Evolutionary conservation across 2,888 invertebrate genomes (phyloP), one percentile per base, ranked within the genome.

Genomic region (Hesperia comma): DNA sequence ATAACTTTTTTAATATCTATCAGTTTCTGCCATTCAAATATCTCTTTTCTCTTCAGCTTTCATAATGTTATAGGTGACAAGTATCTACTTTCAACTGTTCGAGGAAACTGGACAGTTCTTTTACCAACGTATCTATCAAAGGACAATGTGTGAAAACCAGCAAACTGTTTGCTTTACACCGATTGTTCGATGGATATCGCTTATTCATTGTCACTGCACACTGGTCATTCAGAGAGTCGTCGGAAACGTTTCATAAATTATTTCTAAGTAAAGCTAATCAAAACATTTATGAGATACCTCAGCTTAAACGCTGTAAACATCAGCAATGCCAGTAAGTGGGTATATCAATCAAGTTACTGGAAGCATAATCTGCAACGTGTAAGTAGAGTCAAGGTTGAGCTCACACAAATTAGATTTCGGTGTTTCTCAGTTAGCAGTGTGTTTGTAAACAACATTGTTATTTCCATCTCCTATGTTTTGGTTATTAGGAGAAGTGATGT

Each of bases 331-430:
- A 14, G 46, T 17, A 37, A 37, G 46, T n/a, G 14, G 12, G 41
- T 17, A 46, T 5, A 49, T 49, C 49, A 19, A 49, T 19, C 19
- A 19, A 19, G 49, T 49, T 49, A 19, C 10, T 10, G 49, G 7
- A 46, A 15, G n/a, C n/a, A 17, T 46, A 46, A 46, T 17, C 7
- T 46, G 14, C 46, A 32, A 17, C 46, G 46, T 49, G 60, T 33
- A 49, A 60, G 43, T 33, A 49, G 46, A 33, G 19, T 19, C 53
- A 61, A 53, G 61, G 53, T 40, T 53, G 37, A 2, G 37, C 40
- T 53, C 37, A 17, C 37, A 40, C 2, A 41, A 61, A 54, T 61
- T 54, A 40, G 40, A 61, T 41, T 61, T 53, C 61, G n/a, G 1
- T 41, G 41, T 54, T 26, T 14, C 51, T 37, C 26, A 32, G n/a